Base-by-base conservation (phyloP, 2,113 vertebrate species). In the Apodemus speciosus region DNA sequence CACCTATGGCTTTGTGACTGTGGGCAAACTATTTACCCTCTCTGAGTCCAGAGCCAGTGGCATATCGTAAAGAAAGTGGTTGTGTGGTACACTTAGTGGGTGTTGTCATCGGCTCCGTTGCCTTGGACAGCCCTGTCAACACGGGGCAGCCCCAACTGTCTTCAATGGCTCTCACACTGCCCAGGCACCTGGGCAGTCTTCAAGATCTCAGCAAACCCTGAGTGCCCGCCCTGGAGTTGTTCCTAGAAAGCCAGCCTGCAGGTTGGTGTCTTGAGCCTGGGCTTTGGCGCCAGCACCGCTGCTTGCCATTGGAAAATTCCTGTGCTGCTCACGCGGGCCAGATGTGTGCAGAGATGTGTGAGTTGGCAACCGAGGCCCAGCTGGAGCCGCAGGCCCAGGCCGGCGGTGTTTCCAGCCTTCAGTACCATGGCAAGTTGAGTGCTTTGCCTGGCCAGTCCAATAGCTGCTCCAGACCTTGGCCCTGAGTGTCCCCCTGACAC, bases 191-290 rank as follows among this genome's bases (percentile, higher is more conserved):
- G 79, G 91, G 92, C 77, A 79, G 89, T 71, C 71, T 56, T 43
- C 13, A 53, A 43, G 46, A 80, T 68, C 77, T 79, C 92, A 15
- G 32, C 25, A 9, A 62, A 83, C 72, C 92, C 85, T 58, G 25
- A 53, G 3, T 51, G 95, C 92, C 77, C 20, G 92, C 86, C 84
- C 95, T 94, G 92, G 95, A 96, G 94, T 58, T 69, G 94, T 97
- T 97, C 97, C 96, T 97, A 96, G 96, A 97, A 97, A 97, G 95
- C 94, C 68, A 68, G 96, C 86, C 94, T 93, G 53, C 93, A 97
- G 96, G 96, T 97, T 95, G 88, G 51, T 95, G 85, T 95, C 49
- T 91, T 1, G 85, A 94, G 94, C 88, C 32, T 9, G 49, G 60
- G 32, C 89, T 85, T 40, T 68, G 77, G 92, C 92, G 93, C 96